A percentile compares a stretch with the other conserved stretches of the same genome.
These are phyloP conservation scores for Tachysurus vachellii DNA, from an alignment of 2,113 vertebrate species.

Conservation along the genomic window DNA sequence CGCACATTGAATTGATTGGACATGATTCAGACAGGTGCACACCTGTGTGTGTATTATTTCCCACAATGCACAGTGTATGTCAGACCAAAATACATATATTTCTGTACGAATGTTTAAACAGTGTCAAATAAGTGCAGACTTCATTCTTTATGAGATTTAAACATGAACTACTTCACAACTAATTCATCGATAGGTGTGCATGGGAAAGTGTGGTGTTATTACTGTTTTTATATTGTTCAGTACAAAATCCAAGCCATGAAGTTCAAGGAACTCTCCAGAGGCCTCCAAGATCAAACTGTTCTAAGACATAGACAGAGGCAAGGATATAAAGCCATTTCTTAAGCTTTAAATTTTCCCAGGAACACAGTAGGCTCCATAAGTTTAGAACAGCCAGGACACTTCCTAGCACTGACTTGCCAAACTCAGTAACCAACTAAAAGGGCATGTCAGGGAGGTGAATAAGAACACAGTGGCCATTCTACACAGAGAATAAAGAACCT, in stretches of 20 bases:
- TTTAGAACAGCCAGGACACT: not conserved
- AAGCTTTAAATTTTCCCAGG: not conserved
- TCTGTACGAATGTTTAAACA: not conserved
- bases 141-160: not conserved
- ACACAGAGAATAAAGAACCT: not conserved
- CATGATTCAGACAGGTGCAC: not conserved
- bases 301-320: not conserved
- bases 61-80: not conserved
- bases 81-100: not conserved
- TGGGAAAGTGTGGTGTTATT: not conserved
- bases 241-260: not conserved
- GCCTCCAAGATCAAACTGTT: not conserved
- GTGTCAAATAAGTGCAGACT: not conserved
- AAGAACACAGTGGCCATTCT: not conserved
- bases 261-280: not conserved
- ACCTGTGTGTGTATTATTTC: not conserved
- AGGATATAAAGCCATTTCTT: too few relatives aligned
- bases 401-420: not conserved
- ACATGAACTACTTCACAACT: not conserved
- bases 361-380: not conserved
- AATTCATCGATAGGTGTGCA: not conserved
- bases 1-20: too few relatives aligned
- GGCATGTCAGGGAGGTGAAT: not conserved
- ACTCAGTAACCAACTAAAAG: not conserved
- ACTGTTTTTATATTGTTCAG: not conserved